Evolutionary conservation across 35 echinoderm and acorn worm species (phyloP), one percentile per base, ranked within the genome.

Genomic region (Apostichopus japonicus): DNA sequence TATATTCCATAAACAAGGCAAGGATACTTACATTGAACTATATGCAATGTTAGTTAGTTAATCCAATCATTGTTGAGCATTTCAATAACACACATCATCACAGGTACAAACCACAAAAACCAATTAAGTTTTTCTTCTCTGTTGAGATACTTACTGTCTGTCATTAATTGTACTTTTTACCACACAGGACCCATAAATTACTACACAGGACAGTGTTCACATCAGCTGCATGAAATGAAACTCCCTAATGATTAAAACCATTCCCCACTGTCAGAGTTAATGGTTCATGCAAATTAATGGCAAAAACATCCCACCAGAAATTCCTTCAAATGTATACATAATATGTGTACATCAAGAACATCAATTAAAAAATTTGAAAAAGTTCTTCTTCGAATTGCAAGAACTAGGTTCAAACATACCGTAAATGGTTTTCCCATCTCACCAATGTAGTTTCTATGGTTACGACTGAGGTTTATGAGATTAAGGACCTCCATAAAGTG

Each of bases 111-210:
- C 71, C 71, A 75, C 71, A 75, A 23, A 75, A 75, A 75, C 17
- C 71, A 75, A 75, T 75, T 75, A 75, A 75, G 13, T 75, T 7
- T 21, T 75, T 19, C 71, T 19, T 75, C 71, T 75, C 71, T 19
- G 71, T 19, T 75, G 7, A 7, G 6, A 4, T 19, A 14, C 11
- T 21, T 23, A 19, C 71, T 23, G 17, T 75, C 15, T 19, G 17
- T 19, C 71, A 75, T 75, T 75, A 75, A 75, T 75, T 75, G 13
- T 75, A 75, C 71, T n/a, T 75, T 19, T 23, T 75, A 75, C 71
- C 71, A 75, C 71, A 75, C 71, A 75, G 15, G 7, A 23, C 71
- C 71, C 71, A 75, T 75, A 21, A 75, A 75, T 75, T 19, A 75
- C n/a, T 75, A 21, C 71, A 14, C 17, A 19, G 21, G n/a, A 14